Base-by-base conservation (phyloP, 2,797 vertebrate genomes). In the Eospalax fontanierii region DNA sequence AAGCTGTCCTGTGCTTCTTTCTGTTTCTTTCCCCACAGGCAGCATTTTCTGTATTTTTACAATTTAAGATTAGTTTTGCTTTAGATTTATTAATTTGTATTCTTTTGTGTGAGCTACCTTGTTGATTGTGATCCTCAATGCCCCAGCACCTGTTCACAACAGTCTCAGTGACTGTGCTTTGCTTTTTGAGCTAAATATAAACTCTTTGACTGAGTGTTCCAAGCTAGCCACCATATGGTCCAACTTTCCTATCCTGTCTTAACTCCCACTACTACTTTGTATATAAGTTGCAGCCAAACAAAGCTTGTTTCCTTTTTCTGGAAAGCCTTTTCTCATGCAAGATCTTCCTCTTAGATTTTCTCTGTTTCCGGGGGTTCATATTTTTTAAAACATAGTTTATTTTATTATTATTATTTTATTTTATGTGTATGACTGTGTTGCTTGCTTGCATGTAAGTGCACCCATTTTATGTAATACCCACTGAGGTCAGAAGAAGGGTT, bases 151-250 rank as follows among this genome's bases (percentile, higher is more conserved):
- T 75, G 83, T 90, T 93, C 43, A 96, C 30, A 88, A 63, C 12
- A 65, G 61, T 91, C 71, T 76, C 65, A 59, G 10, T 61, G 88
- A 63, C 59, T 73, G 71, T 76, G 80, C 43, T 22, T 81, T 91
- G 79, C 30, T 38, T 88, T 94, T 78, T 86, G 70, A 95, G 66
- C 28, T 89, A 94, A 94, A 87, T 86, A 82, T 46, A 92, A 86
- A 88, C 38, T 65, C 46, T 89, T 80, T 92, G 68, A 50, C 50
- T 59, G 38, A 40, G 28, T 87, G 24, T 95, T 79, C 61, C 83
- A 80, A 95, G 82, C 86, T 84, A 95, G 43, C 65, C 33, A 81
- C 68, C 46, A 35, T 81, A 54, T 68, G 89, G 74, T 68, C 30
- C 33, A 38, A 54, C 81, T 89, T 82, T 84, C n/a, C 66, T 83